Conservation (phyloP, 2,888 invertebrate genomes). For the Agriopis marginaria region DNA sequence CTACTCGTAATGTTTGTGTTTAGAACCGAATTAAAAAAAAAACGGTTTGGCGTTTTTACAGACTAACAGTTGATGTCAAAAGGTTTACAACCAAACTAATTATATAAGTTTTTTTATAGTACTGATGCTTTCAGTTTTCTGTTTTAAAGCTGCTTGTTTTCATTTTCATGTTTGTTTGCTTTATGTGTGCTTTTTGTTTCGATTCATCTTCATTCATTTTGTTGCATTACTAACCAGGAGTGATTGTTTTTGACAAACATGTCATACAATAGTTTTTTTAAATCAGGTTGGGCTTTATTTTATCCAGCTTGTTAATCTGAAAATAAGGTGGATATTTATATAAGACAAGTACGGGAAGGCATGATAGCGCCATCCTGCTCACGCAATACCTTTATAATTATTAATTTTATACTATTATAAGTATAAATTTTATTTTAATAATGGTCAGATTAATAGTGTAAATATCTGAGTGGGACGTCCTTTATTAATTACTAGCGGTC, state of each 20-base stretch:
- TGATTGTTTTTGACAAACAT: background rate
- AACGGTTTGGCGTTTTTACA: conserved; percentile 13
- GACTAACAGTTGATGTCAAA: conserved; percentile 16
- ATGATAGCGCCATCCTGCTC: background rate
- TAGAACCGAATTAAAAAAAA: no score
- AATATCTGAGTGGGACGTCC: background rate
- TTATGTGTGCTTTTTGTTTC: conserved; percentile 14
- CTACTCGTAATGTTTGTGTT: background rate
- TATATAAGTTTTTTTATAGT: background rate
- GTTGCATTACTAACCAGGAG: conserved; percentile 2
- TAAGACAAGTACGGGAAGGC: background rate
- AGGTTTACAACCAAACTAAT: conserved; percentile 4
- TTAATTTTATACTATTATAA: no score
- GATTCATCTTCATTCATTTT: conserved; percentile 12
- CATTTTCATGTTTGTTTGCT: conserved; percentile 1
- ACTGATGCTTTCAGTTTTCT: background rate
- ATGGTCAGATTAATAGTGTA: background rate
- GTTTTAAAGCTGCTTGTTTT: background rate
- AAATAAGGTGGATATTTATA: background rate
- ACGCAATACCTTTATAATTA: background rate
- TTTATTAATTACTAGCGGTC: background rate
- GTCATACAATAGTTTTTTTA: background rate
- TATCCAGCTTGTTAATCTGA: background rate
- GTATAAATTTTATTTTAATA: no score
- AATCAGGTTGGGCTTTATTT: background rate